Evolutionary conservation across 2,797 vertebrate species (phyloP).

Genomic region (Falco columbarius): DNA sequence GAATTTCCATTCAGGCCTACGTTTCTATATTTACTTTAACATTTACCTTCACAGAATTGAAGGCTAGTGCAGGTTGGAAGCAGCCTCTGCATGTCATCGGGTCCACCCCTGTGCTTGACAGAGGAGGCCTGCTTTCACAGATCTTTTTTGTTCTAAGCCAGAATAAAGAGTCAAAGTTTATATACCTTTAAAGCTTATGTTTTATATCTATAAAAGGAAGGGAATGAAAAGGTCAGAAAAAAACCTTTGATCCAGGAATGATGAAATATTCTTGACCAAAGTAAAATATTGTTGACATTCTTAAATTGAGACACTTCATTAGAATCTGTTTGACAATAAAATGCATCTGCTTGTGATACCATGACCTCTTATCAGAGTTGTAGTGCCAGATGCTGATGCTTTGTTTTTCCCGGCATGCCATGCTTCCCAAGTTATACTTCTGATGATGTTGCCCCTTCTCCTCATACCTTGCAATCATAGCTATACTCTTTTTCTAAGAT

Average conservation of each 20-base stretch:
- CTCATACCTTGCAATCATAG: neutral
- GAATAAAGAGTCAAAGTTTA: neutral
- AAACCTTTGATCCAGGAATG: neutral
- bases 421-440: rapidly evolving
- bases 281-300: slow-evolving; percentile 21
- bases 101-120: neutral
- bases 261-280: slow-evolving; percentile 49
- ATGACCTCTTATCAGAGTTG: neutral
- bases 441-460: neutral
- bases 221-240: neutral
- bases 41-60: neutral
- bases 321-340: slow-evolving; percentile 52
- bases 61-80: neutral
- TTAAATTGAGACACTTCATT: slow-evolving; percentile 52
- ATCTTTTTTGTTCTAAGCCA: neutral
- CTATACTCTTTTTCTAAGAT: neutral
- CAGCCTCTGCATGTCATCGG: neutral
- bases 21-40: neutral
- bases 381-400: slow-evolving; percentile 9
- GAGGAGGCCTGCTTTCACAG: neutral
- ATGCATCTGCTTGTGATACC: slow-evolving; percentile 4
- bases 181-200: neutral
- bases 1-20: neutral
- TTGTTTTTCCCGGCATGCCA: neutral
- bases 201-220: neutral